Conservation (phyloP, 2,113 vertebrate genomes). For the Ahaetulla prasina region DNA sequence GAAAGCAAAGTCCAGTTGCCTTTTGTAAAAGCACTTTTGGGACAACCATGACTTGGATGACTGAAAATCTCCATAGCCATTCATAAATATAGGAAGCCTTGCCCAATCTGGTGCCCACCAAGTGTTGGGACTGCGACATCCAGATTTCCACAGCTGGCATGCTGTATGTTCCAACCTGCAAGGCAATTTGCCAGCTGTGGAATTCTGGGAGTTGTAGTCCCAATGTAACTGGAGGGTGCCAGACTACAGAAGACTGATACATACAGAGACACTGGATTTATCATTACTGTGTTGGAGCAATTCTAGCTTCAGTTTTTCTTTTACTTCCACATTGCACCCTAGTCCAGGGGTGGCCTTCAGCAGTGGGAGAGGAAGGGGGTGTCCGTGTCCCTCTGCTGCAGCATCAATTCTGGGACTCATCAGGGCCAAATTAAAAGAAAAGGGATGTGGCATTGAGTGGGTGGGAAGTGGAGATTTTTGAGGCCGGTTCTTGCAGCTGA, state of each 20-base stretch:
- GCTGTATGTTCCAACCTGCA: neutral
- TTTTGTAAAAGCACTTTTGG: neutral
- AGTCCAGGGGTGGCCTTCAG: neutral
- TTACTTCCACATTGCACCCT: neutral
- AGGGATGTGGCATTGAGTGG: slow-evolving; percentile 30
- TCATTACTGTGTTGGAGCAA: neutral
- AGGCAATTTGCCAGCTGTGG: neutral
- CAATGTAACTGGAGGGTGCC: neutral
- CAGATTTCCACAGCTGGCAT: neutral
- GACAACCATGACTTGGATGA: neutral
- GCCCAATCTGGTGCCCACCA: neutral
- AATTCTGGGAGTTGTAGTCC: neutral
- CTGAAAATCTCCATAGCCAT: neutral
- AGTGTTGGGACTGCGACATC: neutral
- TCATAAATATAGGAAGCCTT: neutral
- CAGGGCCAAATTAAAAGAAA: slow-evolving; percentile 15
- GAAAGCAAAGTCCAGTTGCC: neutral
- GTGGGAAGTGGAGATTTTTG: slow-evolving; percentile 25
- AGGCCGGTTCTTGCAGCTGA: slow-evolving; percentile 24
- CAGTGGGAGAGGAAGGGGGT: neutral
- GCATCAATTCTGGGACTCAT: slow-evolving; percentile 4
- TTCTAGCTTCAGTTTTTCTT: neutral
- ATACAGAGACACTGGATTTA: neutral
- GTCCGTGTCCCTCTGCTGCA: neutral
- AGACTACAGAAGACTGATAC: neutral